Evolutionary conservation across 2,113 vertebrate genomes (phyloP), one percentile per base, ranked within the genome.

Genomic region (Alosa alosa): DNA sequence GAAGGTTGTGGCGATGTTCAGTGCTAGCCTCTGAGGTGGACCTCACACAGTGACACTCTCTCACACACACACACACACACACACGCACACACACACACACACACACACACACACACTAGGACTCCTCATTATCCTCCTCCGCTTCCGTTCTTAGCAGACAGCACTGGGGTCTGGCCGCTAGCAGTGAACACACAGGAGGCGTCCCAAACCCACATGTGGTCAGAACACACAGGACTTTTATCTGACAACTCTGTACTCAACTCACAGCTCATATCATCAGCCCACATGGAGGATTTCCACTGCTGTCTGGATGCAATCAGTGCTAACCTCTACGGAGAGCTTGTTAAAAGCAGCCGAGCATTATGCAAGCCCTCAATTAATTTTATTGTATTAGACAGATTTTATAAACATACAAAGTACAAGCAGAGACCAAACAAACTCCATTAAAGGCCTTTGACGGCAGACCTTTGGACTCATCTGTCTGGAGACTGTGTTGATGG

Each of bases 71-170:
- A 25, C 22, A 25, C 22, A 31, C n/a, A 68, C 60, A 25, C n/a
- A 31, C 3, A 3, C 17, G 6, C 17, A 39, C 3, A 39, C 31
- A 39, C 57, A 64, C 60, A 68, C 60, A 25, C n/a, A 31, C 3
- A 3, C 17, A 22, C 17, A 39, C 3, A 39, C 31, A 39, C 57
- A 64, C 60, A 64, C 60, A 64, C 22, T 2, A 78, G 72, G 36
- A 11, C 13, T 15, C 68, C 11, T 75, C 68, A 75, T 75, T 75
- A 75, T 75, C 68, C 68, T 75, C 68, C 68, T 75, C 68, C 68
- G 4, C 68, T 36, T 75, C 68, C 68, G 10, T 15, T 75, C 25
- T 10, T 25, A 10, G 4, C 7, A 68, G 64, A 68, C 64, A 68
- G 64, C 72, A 78, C 10, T 78, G 72, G 72, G 31, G 72, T 78